phyloP scores from a whole-genome alignment of 1,140 invertebrate genomes.

The Panagrolaimus sp. region DNA sequence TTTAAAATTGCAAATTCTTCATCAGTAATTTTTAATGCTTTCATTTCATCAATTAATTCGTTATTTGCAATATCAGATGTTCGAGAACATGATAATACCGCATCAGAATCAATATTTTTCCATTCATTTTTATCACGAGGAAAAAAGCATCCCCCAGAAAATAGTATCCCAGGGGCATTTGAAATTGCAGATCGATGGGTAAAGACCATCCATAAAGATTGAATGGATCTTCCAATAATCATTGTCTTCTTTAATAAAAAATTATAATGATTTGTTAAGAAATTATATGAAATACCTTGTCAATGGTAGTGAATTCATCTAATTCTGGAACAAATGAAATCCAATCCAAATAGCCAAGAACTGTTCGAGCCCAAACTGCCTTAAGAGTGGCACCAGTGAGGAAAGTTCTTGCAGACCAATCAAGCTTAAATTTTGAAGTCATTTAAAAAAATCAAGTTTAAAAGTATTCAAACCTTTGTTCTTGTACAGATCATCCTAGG shows the following conservation, averaged over 20 bases:
- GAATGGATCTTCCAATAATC: constrained; percentile 3
- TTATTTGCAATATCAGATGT: neutral
- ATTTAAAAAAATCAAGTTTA: no score
- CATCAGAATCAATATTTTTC: neutral
- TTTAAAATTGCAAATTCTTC: constrained; percentile 36
- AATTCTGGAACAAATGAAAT: constrained; percentile 12
- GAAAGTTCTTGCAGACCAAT: neutral
- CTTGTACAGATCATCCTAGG: neutral
- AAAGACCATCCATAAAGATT: constrained; percentile 13
- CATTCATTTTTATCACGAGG: constrained; percentile 2
- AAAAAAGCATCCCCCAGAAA: constrained; percentile 12
- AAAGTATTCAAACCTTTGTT: constrained; percentile 6
- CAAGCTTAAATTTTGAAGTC: neutral
- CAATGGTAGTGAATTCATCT: neutral
- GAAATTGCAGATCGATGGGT: neutral
- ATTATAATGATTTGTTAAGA: neutral
- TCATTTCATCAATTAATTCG: constrained; percentile 14
- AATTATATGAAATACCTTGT: neutral
- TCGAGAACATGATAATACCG: neutral
- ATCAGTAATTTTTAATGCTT: constrained; percentile 21
- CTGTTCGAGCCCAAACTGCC: neutral
- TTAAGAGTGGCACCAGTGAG: neutral
- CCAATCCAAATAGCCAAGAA: neutral
- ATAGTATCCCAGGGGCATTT: neutral
- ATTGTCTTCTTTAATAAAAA: neutral